Conservation (phyloP, 2,113 vertebrate species). For the Neoarius graeffei region DNA sequence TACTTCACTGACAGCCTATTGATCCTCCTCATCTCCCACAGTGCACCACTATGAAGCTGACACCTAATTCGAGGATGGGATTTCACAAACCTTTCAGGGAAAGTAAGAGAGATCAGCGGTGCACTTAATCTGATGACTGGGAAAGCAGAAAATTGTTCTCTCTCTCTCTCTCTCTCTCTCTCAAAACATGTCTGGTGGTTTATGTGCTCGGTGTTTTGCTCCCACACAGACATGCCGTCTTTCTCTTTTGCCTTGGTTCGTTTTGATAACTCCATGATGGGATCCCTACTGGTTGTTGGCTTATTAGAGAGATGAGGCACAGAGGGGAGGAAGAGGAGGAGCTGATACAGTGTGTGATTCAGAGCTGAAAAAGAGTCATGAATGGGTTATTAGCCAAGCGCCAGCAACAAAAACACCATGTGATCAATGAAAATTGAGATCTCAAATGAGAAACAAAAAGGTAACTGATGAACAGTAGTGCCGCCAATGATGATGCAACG, state of each 20-base stretch:
- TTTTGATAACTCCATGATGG: constrained; percentile 42
- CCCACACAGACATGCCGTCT: not conserved
- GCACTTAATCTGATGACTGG: constrained; percentile 49
- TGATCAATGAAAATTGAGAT: not conserved
- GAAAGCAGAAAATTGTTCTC: constrained; percentile 50
- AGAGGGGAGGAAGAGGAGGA: constrained; percentile 29
- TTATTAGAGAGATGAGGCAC: constrained; percentile 42
- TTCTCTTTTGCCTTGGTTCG: not conserved
- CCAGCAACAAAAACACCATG: not conserved
- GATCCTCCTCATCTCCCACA: constrained; percentile 59
- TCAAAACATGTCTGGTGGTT: not conserved
- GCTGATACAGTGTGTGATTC: constrained; percentile 29
- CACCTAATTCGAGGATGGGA: constrained; percentile 53
- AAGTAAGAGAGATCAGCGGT: constrained; percentile 46
- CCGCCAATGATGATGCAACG: not conserved
- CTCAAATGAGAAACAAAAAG: not conserved
- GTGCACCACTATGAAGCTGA: constrained; percentile 58
- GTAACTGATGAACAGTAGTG: not conserved
- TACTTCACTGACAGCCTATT: constrained; percentile 56
- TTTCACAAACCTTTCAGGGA: constrained; percentile 56
- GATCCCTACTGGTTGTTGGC: constrained; percentile 37
- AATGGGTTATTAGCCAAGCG: not conserved
- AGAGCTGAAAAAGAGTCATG: not conserved
- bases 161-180: constrained; percentile 12
- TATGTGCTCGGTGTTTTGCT: not conserved